Evolutionary conservation across 1,140 invertebrate genomes (phyloP).

Genomic region (Meteorus sp.): DNA sequence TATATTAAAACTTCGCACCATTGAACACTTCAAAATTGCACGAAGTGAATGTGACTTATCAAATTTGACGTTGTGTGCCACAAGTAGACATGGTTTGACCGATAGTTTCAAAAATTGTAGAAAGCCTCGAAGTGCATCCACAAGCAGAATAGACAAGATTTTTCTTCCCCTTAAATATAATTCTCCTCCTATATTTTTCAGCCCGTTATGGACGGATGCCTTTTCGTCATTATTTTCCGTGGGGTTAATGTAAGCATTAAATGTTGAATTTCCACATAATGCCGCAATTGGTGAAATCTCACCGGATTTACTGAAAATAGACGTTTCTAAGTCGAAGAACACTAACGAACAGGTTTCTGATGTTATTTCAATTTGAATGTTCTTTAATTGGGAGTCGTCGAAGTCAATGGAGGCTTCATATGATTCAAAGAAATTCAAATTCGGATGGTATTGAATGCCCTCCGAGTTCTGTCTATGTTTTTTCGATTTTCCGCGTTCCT

Average conservation of each 20-base stretch:
- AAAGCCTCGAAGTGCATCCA: constrained; percentile 21
- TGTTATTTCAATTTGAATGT: not conserved
- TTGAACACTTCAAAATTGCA: constrained; percentile 1
- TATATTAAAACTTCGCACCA: constrained; percentile 17
- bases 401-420: not conserved
- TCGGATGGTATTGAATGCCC: constrained; percentile 1
- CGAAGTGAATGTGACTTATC: constrained; percentile 19
- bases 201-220: constrained; percentile 26
- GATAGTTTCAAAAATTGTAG: constrained; percentile 17
- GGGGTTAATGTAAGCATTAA: constrained; percentile 30
- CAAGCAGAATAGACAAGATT: constrained; percentile 14
- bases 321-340: constrained; percentile 25
- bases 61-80: constrained; percentile 27
- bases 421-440: constrained; percentile 5
- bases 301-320: constrained; percentile 20
- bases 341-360: not conserved
- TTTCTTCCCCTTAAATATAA: constrained; percentile 28
- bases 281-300: constrained; percentile 36
- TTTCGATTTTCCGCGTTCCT: not conserved
- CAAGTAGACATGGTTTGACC: constrained; percentile 23
- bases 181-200: constrained; percentile 24
- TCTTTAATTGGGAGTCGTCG: too few relatives aligned
- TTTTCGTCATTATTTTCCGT: constrained; percentile 18
- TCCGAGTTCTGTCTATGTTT: constrained; percentile 4
- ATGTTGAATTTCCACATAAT: constrained; percentile 21